Base-by-base conservation (phyloP, 2,888 invertebrate species). In the Drosophila flavopinicola region DNA sequence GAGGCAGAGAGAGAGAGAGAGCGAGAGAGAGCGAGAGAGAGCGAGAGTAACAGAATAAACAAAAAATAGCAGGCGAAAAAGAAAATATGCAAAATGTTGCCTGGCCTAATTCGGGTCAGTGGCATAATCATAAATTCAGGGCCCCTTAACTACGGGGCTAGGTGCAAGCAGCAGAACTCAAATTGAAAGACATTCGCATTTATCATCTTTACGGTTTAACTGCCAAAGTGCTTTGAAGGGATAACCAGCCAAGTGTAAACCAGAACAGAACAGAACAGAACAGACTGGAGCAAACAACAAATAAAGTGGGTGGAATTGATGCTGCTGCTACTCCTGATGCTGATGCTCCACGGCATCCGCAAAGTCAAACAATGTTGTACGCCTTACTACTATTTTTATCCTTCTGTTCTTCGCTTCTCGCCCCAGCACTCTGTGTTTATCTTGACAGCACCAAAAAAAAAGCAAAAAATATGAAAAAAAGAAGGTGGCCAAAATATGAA, bases 281-380 rank as follows among this genome's bases (percentile, higher is more conserved):
- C 35, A 6, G 25, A 56, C 29, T 2, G 27, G 39, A 47, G 70
- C 84, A 76, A 74, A 67, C 67, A 69, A 65, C 15, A 37, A 32
- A 23, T 13, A 11, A 29, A 27, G 41, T 27, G 1, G 15, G 42
- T 7, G 42, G 30, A 47, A 60, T 53, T 59, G 61, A 44, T 44
- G 30, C 9, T 1, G 15, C 32, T 32, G 20, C 20, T 37, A 17
- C 10, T 35, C 15, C 13, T 33, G 15, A 10, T 35, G 33, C 35
- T 35, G 17, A 65, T 51, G 64, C 39, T 73, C 52, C 66, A 64
- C 66, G 57, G 63, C 60, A 75, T 75, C 64, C 59, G 64, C 75
- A 70, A 87, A 86, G 86, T 86, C 85, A 82, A 78, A 84, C 88
- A 87, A 86, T 87, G 78, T 86, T 86, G 80, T 70, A 57, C 69